phyloP scores from a whole-genome alignment of 1,140 invertebrate genomes.

The honey bee (Apis mellifera) region Amel_HAv3.1 CM009941.2:10785501-10786000 shows the following conservation, averaged over 20 bases:
- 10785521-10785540: no score
- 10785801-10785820: conserved; percentile 13
- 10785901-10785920: conserved; percentile 47
- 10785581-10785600: no score
- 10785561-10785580: no score
- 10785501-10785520: no score
- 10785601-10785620: no score
- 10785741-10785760: neutral
- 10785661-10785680: no score
- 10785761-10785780: no score
- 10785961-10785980: conserved; percentile 49
- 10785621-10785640: no score
- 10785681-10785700: no score
- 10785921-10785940: conserved; percentile 50
- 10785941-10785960: conserved; percentile 50
- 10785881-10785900: conserved; percentile 49
- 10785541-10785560: no score
- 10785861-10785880: conserved; percentile 20
- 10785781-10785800: neutral
- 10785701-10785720: no score
- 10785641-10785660: no score
- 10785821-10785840: conserved; percentile 21
- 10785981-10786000: conserved; percentile 17
- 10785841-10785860: conserved; percentile 22
- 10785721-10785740: neutral